Percentiles rank a stretch among this genome's conserved stretches.
Evolutionary conservation across 2,888 invertebrate species (phyloP).

Genomic region (Oscheius onirici): DNA sequence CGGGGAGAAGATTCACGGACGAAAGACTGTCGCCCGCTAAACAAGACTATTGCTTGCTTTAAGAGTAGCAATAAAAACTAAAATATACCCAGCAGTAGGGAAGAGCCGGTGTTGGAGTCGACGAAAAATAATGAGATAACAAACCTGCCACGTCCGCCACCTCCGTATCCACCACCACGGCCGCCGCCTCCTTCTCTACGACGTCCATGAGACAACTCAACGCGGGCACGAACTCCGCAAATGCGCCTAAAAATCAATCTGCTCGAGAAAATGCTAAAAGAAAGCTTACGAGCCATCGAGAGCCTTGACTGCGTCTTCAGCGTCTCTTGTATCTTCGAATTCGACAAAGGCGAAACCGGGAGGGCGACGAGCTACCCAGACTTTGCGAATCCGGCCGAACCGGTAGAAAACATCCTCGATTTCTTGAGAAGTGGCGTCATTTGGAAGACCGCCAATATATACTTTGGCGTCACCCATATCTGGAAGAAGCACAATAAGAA

Average conservation of each 20-base stretch:
- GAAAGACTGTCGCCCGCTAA: conserved; percentile 56
- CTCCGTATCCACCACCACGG: conserved; percentile 43
- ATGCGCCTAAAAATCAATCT: conserved; percentile 73
- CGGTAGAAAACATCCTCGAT: conserved; percentile 86
- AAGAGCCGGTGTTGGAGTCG: not conserved
- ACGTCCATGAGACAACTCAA: conserved; percentile 73
- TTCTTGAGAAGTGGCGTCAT: conserved; percentile 80
- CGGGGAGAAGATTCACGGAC: conserved; percentile 44
- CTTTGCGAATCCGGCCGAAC: conserved; percentile 87
- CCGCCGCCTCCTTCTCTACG: conserved; percentile 70
- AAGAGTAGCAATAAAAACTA: not conserved
- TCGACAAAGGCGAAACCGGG: conserved; percentile 78
- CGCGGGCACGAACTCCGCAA: conserved; percentile 73
- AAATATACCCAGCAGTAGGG: not conserved
- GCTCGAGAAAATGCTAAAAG: too few species aligned
- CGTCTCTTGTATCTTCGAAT: conserved; percentile 81
- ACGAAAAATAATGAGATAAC: not conserved
- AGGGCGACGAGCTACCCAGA: conserved; percentile 92
- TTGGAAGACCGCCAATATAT: conserved; percentile 89
- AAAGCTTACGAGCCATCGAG: conserved; percentile 77
- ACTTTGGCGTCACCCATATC: conserved; percentile 79
- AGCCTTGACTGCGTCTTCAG: conserved; percentile 73
- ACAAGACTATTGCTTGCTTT: conserved; percentile 31
- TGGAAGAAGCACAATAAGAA: not conserved
- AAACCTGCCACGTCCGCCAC: conserved; percentile 40